Base-by-base conservation (phyloP, 2,888 invertebrate species). In the Agonopterix arenella region DNA sequence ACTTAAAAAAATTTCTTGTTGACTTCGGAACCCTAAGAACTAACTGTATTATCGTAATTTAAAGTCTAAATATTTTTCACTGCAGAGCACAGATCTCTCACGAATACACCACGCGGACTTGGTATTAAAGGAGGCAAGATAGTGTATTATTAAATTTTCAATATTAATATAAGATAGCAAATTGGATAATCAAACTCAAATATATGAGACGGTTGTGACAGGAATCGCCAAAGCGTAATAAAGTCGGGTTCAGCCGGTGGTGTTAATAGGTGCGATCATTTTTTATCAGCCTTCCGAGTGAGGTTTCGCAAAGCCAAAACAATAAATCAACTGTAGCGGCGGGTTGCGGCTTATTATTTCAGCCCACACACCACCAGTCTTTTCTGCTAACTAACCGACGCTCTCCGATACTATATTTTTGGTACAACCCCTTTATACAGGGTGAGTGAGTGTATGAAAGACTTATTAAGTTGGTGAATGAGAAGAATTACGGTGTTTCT, bases 211-310 rank as follows among this genome's bases (percentile, higher is more conserved):
- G 50, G 62, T 54, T 66, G 63, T 68, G 66, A 63, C 66, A 63
- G 66, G 59, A 70, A 73, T 77, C 62, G 72, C 70, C 66, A 73
- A 68, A 69, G 68, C 70, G 68, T 76, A 80, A 82, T 82, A 78
- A 79, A 81, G 76, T 75, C 69, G 73, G 68, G 70, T 69, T 72
- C 70, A 70, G 68, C 65, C 73, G 64, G 70, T 66, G 73, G 73
- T 80, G 81, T 84, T 84, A 85, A 85, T 85, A 84, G 85, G 83
- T 75, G 74, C 73, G 81, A 83, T 84, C 81, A 84, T 85, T 85
- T 85, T 85, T 85, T 86, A 84, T 77, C 78, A 72, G 68, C 70
- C 72, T 79, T 80, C 80, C 77, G 77, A 80, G 80, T 80, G 80
- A 80, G 84, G 80, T 80, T 80, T 76, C 79, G 73, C 76, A 80